phyloP scores from a whole-genome alignment of 2,113 vertebrate genomes.

The Tupaia chinensis region DNA sequence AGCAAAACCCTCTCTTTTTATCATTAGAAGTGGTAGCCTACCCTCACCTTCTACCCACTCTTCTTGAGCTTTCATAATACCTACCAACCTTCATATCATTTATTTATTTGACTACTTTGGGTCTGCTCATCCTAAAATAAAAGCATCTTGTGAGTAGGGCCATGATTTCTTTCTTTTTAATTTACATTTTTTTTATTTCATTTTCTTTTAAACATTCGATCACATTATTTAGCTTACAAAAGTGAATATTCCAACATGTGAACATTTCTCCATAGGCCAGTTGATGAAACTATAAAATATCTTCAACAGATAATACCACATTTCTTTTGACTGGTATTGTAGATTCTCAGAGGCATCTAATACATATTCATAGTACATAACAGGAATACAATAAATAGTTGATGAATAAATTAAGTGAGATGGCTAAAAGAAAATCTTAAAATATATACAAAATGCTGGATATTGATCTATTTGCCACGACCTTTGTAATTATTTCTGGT shows the following conservation, averaged over 20 bases:
- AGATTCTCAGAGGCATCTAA: background rate
- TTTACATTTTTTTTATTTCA: no score
- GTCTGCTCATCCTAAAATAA: background rate
- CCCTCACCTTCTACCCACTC: rapidly evolving
- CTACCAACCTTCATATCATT: background rate
- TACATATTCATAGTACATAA: background rate
- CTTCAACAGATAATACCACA: no score
- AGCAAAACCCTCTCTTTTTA: background rate
- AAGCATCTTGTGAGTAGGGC: background rate
- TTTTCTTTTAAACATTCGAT: no score
- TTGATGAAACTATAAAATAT: no score
- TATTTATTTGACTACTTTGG: background rate
- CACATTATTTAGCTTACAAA: no score
- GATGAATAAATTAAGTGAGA: background rate
- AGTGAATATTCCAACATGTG: no score
- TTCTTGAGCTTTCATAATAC: background rate
- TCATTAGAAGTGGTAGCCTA: background rate
- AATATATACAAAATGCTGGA: background rate
- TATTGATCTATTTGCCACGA: background rate
- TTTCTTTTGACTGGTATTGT: background rate
- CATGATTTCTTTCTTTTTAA: background rate
- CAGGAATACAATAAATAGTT: conserved; percentile 16
- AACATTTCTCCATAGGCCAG: no score
- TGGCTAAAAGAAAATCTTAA: background rate
- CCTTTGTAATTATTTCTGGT: background rate